A percentile compares a stretch with the other conserved stretches of the same genome.
Evolutionary conservation across 2,113 vertebrate species (phyloP).

Genomic region (Tiliqua scincoides): DNA sequence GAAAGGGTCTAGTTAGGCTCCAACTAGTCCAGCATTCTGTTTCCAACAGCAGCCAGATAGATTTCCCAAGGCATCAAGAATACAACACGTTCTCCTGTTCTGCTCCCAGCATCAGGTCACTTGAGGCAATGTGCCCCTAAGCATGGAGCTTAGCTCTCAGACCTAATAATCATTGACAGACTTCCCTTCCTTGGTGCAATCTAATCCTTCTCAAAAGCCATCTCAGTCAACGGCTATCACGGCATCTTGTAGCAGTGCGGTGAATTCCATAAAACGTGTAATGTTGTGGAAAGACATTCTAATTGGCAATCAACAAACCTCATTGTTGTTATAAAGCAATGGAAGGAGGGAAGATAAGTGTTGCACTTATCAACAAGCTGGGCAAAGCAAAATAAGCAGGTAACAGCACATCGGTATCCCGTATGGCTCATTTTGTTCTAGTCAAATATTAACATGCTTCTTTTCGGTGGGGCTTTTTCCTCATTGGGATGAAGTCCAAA

Average conservation of each 20-base stretch:
- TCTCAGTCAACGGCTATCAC: background rate
- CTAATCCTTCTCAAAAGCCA: background rate
- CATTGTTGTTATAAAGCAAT: background rate
- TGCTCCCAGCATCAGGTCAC: background rate
- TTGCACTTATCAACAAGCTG: slow-evolving; percentile 28
- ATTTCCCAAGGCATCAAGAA: background rate
- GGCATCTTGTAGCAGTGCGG: background rate
- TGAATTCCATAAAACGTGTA: background rate
- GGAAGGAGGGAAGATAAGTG: background rate
- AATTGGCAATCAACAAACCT: background rate
- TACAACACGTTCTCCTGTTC: background rate
- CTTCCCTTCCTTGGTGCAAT: background rate
- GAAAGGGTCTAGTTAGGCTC: background rate
- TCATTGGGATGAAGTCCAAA: slow-evolving; percentile 68
- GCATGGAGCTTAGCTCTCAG: background rate
- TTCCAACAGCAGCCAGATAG: background rate
- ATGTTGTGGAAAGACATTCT: background rate
- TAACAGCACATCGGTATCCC: background rate
- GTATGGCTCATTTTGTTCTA: slow-evolving; percentile 11
- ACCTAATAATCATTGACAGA: background rate
- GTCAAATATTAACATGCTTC: slow-evolving; percentile 74
- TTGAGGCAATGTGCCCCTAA: background rate
- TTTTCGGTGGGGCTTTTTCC: slow-evolving; percentile 43
- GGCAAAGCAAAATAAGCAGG: slow-evolving; percentile 47
- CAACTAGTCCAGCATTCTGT: background rate